phyloP scores from a whole-genome alignment of 2,888 invertebrate species.

The Folsomia manolachei region DNA sequence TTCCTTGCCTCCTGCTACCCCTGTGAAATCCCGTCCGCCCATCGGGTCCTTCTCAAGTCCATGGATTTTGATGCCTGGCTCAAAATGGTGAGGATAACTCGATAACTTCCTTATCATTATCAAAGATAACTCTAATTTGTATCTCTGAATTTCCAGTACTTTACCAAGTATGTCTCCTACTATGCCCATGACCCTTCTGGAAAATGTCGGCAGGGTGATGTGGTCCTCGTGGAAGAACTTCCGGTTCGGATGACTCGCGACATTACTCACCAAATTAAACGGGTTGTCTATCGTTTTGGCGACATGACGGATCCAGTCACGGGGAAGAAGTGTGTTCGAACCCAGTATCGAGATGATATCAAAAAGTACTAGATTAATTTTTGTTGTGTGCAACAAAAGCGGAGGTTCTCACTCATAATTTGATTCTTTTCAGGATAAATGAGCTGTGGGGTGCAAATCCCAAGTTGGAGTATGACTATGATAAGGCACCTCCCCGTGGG shows the following conservation, averaged over 20 bases:
- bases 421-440: constrained; percentile 12
- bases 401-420: no score
- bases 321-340: constrained; percentile 72
- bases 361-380: no score
- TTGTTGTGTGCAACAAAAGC: no score
- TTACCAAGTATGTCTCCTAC: constrained; percentile 67
- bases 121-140: not conserved
- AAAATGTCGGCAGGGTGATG: constrained; percentile 75
- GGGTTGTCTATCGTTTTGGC: constrained; percentile 76
- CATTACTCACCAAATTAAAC: constrained; percentile 74
- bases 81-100: constrained; percentile 66
- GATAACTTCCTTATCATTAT: not conserved
- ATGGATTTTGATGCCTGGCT: constrained; percentile 73
- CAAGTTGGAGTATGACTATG: constrained; percentile 60
- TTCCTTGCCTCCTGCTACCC: constrained; percentile 77
- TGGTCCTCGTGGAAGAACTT: constrained; percentile 73
- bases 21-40: constrained; percentile 61
- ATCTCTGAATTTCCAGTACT: constrained; percentile 65
- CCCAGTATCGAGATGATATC: constrained; percentile 62
- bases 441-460: constrained; percentile 46
- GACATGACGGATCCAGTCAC: constrained; percentile 83
- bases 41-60: constrained; percentile 70
- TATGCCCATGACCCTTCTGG: constrained; percentile 77
- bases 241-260: constrained; percentile 70
- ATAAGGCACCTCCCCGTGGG: constrained; percentile 72